Evolutionary conservation across 2,888 invertebrate species (phyloP), one percentile per base, ranked within the genome.

Genomic region (Caradrina clavipalpis): DNA sequence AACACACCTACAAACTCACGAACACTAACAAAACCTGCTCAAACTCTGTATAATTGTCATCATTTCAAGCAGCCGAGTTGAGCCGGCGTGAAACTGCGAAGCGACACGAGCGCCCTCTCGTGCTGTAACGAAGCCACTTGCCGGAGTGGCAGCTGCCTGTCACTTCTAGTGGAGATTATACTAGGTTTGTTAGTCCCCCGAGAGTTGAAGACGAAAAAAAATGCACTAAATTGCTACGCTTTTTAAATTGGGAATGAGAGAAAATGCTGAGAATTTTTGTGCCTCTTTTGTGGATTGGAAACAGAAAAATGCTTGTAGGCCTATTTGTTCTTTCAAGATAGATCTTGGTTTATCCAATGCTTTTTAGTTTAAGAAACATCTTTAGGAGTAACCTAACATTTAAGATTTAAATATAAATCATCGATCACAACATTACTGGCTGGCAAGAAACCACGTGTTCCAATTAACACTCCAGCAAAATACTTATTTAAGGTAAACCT

Each of bases 41-140:
- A 81, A 80, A 81, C 53, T 73, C 74, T 73, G 80, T 72, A 85
- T 89, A 88, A 89, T 89, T 88, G 88, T 88, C 84, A 76, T 76
- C 74, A 74, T 78, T 83, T 83, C 66, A 81, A 85, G 81, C 67
- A 68, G 62, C 68, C 10, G 47, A 70, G 76, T 66, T 69, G 84
- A 77, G 83, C 81, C 56, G 70, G 73, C 74, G 78, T 70, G 80
- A 77, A 80, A 80, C 84, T 69, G 79, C 68, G 71, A 60, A 53
- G 76, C 59, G 73, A 73, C 76, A 77, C 79, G 78, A 75, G 83
- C 85, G 85, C 84, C 85, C 87, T 83, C 89, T 87, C 85, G 68
- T 64, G 71, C 50, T 57, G 80, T 93, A 94, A 94, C 93, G 92
- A 94, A 94, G 91, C 91, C 90, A 94, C 92, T 94, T 78, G 56